These are phyloP conservation scores for Galerucella pusilla DNA, from an alignment of 2,888 invertebrate genomes.

Conservation along the genomic window DNA sequence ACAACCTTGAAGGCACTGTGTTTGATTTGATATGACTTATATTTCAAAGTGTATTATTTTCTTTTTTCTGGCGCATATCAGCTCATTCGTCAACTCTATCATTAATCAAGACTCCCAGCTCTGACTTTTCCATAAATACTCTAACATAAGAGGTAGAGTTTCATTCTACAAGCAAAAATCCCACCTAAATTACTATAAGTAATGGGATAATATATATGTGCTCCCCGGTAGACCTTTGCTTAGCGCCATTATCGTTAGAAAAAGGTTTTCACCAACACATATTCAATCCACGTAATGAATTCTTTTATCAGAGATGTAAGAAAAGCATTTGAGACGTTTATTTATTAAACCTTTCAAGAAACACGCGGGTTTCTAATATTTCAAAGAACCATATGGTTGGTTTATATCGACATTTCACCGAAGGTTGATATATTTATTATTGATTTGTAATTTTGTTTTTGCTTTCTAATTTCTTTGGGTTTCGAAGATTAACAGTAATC, in stretches of 20 bases:
- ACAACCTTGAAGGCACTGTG: too few relatives aligned
- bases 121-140: neutral
- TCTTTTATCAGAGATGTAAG: constrained; percentile 31
- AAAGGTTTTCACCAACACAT: constrained; percentile 18
- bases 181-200: too few relatives aligned
- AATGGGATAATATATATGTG: too few relatives aligned
- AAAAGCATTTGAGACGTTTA: constrained; percentile 32
- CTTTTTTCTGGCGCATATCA: too few relatives aligned
- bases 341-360: constrained; percentile 28
- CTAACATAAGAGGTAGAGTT: too few relatives aligned
- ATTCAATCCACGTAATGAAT: constrained; percentile 35
- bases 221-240: neutral
- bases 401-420: constrained; percentile 15
- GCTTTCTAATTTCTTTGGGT: neutral
- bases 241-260: constrained; percentile 2
- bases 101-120: too few relatives aligned
- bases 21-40: too few relatives aligned
- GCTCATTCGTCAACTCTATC: too few relatives aligned
- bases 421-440: constrained; percentile 30
- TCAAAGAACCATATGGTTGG: constrained; percentile 23
- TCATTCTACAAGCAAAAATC: too few relatives aligned
- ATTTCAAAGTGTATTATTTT: too few relatives aligned
- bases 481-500: constrained; percentile 2
- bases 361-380: constrained; percentile 24
- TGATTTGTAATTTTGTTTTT: constrained; percentile 18